These are phyloP conservation scores for Chaitophorus viminalis DNA, from an alignment of 2,888 invertebrate species.

Conservation along the genomic window DNA sequence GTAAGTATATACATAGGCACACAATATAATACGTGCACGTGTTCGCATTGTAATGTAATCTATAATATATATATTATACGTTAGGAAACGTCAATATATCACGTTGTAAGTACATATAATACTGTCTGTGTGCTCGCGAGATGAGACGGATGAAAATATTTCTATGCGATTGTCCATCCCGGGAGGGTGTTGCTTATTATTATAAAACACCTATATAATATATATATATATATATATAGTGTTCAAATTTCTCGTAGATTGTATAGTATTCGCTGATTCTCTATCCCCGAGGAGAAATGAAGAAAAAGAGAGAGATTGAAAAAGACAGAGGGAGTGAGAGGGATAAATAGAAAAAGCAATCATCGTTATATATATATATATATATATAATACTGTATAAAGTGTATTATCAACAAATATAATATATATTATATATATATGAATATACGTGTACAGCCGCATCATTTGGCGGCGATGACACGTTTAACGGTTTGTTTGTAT, in stretches of 20 bases:
- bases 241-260: not conserved
- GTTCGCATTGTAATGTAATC: not conserved
- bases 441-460: not conserved
- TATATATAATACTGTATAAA: no score
- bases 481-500: conserved; percentile 4
- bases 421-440: no score
- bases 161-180: not conserved
- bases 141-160: not conserved
- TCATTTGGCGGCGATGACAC: not conserved
- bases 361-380: no score
- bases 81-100: not conserved
- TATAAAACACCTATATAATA: no score
- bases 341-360: not conserved
- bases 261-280: not conserved
- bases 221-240: no score
- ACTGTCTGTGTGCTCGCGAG: not conserved
- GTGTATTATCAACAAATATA: no score
- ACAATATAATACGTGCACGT: not conserved
- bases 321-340: not conserved
- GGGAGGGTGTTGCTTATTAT: not conserved
- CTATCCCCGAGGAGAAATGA: not conserved
- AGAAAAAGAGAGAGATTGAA: no score
- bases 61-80: no score
- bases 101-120: not conserved
- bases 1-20: no score